Evolutionary conservation across 1,140 invertebrate species (phyloP).

Genomic region (Polyergus mexicanus): DNA sequence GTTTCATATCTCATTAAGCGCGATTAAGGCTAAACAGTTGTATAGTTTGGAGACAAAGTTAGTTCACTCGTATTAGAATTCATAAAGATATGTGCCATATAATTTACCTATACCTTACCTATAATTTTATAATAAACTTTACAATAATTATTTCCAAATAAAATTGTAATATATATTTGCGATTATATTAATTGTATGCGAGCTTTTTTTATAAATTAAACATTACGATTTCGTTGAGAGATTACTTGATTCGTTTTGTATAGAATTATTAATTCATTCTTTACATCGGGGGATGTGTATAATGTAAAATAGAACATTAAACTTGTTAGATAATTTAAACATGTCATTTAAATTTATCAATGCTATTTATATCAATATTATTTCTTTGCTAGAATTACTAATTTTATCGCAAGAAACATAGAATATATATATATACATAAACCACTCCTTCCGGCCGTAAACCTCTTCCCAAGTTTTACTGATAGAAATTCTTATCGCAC

Average conservation of each 20-base stretch:
- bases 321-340: background rate
- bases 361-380: background rate
- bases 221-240: background rate
- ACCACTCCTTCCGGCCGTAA: background rate
- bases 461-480: constrained; percentile 32
- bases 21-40: background rate
- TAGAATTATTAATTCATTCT: background rate
- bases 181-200: background rate
- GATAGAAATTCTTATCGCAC: constrained; percentile 33
- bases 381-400: background rate
- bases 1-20: constrained; percentile 20
- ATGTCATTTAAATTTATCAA: background rate
- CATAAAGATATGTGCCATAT: too few relatives aligned
- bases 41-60: background rate
- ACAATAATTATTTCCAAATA: background rate
- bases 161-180: constrained; percentile 5
- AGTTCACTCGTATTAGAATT: background rate
- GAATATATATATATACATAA: too few relatives aligned
- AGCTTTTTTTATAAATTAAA: background rate
- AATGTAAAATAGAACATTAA: background rate
- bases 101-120: too few relatives aligned
- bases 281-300: background rate
- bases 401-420: background rate
- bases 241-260: background rate
- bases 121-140: too few relatives aligned